These are phyloP conservation scores for Picathartes gymnocephalus DNA, from an alignment of 2,113 vertebrate species.

Conservation along the genomic window DNA sequence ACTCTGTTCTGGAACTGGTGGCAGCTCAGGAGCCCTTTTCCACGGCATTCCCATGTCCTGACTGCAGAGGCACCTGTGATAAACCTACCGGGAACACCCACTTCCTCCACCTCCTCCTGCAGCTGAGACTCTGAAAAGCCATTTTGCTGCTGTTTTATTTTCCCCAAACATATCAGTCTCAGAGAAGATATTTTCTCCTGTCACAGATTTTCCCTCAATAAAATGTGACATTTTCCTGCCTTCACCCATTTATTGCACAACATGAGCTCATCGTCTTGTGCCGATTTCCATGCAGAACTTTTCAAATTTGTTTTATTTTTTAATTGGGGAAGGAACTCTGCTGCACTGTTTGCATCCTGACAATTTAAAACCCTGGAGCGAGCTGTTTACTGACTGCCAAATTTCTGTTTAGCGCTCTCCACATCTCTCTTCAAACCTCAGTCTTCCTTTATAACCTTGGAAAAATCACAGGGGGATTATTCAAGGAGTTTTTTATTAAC, in stretches of 20 bases:
- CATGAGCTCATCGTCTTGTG: neutral
- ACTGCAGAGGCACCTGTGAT: neutral
- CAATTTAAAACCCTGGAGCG: neutral
- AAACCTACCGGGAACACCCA: neutral
- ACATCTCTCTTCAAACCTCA: neutral
- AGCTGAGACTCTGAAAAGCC: neutral
- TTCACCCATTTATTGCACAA: conserved; percentile 4
- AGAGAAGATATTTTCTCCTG: neutral
- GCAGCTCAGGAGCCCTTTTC: neutral
- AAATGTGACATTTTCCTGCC: conserved; percentile 36
- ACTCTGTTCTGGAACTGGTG: neutral
- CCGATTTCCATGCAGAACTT: neutral
- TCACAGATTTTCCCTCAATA: neutral
- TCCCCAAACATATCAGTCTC: neutral
- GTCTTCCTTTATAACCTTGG: neutral
- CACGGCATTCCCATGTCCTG: neutral
- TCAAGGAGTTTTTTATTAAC: neutral
- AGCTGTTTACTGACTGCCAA: neutral
- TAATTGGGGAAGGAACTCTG: neutral
- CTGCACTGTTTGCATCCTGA: neutral
- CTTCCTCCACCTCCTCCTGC: neutral
- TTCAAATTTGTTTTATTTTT: neutral
- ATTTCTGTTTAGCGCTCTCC: neutral
- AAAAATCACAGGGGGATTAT: neutral
- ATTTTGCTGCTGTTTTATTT: neutral